Evolutionary conservation across 2,797 vertebrate species (phyloP), one percentile per base, ranked within the genome.

Genomic region (Crenichthys baileyi): DNA sequence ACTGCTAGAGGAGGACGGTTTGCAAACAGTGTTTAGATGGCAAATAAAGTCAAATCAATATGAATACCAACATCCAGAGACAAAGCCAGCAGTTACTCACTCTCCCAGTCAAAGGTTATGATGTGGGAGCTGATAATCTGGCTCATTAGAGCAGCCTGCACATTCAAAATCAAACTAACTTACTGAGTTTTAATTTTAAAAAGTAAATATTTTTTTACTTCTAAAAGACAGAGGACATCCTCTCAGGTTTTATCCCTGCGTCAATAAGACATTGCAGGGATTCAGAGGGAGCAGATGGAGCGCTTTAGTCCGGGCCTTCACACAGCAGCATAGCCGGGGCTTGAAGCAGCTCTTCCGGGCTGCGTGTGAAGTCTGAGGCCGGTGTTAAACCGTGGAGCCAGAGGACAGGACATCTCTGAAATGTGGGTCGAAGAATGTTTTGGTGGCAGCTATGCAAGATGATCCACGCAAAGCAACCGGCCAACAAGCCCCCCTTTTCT

Each of bases 371-470:
- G 9, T 61, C 55, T 71, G 8, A 79, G 71, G 41, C 79, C 81
- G 68, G 60, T 63, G 50, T 3, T 7, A 29, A 65, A 12, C 56
- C 2, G 13, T 24, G 76, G 48, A 79, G 4, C 76, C 56, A 58
- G 78, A 60, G 79, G 70, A 75, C 48, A n/a, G 75, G 72, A 71
- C 84, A 81, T 18, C 77, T 85, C 39, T 61, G 46, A 87, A 90
- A 93, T 87, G 82, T 88, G 88, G 88, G 91, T 90, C 92, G 89
- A 29, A 74, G 86, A 72, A 71, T 88, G 87, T 89, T 88, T 84
- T 82, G 76, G 77, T 79, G 5, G 58, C 83, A 83, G 75, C 79
- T 78, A 12, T 79, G 84, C 88, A 86, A 87, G 87, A 90, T 65
- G 84, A 89, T 53, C 84, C 91, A 89, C 0, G 89, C 84, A 82